Percentiles rank a stretch among this genome's conserved stretches.
These are phyloP conservation scores for Carcinoscorpius rotundicauda DNA, from an alignment of 1,140 invertebrate species.

Conservation along the genomic window DNA sequence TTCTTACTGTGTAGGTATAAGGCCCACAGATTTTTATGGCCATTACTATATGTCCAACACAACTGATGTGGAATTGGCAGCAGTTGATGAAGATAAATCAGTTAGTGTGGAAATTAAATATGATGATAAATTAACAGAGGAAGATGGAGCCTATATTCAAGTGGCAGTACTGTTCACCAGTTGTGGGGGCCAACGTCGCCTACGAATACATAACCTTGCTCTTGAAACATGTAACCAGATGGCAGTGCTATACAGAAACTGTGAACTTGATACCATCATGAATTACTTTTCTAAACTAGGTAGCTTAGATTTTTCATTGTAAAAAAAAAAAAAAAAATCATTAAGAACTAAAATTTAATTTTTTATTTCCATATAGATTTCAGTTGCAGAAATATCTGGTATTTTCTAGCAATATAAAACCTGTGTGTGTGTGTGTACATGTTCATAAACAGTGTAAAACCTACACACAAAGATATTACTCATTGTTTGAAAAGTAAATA, in stretches of 20 bases:
- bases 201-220: constrained; percentile 85
- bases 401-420: no score
- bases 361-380: constrained; percentile 2
- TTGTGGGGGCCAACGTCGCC: constrained; percentile 70
- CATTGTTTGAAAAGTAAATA: no score
- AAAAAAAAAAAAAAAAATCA: not conserved
- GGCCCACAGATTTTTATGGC: constrained; percentile 93
- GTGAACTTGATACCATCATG: constrained; percentile 86
- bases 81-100: constrained; percentile 72
- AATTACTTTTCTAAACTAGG: constrained; percentile 89
- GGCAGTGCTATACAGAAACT: constrained; percentile 81
- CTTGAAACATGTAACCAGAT: constrained; percentile 81
- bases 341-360: not conserved
- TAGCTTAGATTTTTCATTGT: constrained; percentile 26
- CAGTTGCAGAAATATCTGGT: not conserved
- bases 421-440: no score
- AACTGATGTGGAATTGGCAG: constrained; percentile 90
- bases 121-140: constrained; percentile 92
- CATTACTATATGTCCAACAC: constrained; percentile 99
- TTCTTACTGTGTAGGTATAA: constrained; percentile 50
- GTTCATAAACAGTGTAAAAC: no score
- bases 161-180: constrained; percentile 91
- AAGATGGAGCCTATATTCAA: constrained; percentile 82
- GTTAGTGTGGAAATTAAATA: constrained; percentile 94
- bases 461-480: no score